Percentiles rank a stretch among this genome's conserved stretches.
These are phyloP conservation scores for Caenorhabditis wallacei DNA, from an alignment of 2,888 invertebrate genomes.

Conservation along the genomic window DNA sequence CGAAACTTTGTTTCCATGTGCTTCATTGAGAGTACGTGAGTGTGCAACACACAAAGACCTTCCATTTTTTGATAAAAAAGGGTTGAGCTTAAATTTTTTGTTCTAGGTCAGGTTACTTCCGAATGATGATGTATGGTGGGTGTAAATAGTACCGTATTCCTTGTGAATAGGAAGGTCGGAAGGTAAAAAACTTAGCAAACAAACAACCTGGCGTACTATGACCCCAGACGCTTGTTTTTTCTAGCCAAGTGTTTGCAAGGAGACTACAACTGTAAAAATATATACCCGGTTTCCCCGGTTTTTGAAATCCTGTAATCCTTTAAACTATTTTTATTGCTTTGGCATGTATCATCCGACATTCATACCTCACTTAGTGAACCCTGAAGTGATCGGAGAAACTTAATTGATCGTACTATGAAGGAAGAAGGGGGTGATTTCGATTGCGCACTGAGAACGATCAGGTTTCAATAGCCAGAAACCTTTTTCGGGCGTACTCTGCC, in stretches of 20 bases:
- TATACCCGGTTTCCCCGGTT: background rate
- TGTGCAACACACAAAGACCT: constrained; percentile 50
- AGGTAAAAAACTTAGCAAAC: constrained; percentile 22
- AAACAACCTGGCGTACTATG: constrained; percentile 49
- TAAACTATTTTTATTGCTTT: too few species aligned
- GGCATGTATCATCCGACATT: background rate
- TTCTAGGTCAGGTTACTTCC: constrained; percentile 22
- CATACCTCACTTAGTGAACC: constrained; percentile 25
- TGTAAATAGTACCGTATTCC: constrained; percentile 34
- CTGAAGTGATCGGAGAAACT: background rate
- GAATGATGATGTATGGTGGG: constrained; percentile 41
- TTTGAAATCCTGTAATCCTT: too few species aligned
- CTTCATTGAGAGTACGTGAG: constrained; percentile 21
- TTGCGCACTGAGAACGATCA: constrained; percentile 45
- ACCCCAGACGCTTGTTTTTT: constrained; percentile 38
- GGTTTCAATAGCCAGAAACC: constrained; percentile 4
- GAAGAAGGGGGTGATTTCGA: constrained; percentile 21
- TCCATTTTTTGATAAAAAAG: constrained; percentile 14
- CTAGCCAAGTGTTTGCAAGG: constrained; percentile 6
- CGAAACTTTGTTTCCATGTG: constrained; percentile 55
- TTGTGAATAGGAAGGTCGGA: background rate
- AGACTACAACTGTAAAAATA: constrained; percentile 1
- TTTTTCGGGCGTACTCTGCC: constrained; percentile 6
- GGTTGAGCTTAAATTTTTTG: constrained; percentile 36
- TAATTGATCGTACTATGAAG: constrained; percentile 41